Evolutionary conservation across 2,113 vertebrate genomes (phyloP).

Genomic region (Sturnira hondurensis): DNA sequence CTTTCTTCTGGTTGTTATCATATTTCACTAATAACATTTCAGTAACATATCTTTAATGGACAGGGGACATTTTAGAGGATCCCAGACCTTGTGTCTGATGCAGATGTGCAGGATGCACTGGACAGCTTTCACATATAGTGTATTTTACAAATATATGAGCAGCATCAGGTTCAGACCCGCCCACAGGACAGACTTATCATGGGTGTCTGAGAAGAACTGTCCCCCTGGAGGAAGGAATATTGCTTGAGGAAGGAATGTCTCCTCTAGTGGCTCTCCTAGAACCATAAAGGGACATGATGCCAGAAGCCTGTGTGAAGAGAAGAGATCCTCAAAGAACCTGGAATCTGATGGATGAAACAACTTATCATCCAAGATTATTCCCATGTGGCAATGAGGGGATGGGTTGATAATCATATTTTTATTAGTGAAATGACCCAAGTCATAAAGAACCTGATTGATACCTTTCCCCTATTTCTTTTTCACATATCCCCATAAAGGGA

Average conservation of each 20-base stretch:
- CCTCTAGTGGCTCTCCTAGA: not conserved
- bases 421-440: not conserved
- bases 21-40: constrained; percentile 14
- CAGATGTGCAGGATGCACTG: not conserved
- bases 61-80: not conserved
- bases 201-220: not conserved
- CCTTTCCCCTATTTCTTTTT: not conserved
- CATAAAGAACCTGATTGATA: not conserved
- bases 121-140: not conserved
- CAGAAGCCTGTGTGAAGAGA: not conserved
- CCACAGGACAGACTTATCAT: not conserved
- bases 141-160: not conserved
- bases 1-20: not conserved
- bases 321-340: not conserved
- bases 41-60: not conserved
- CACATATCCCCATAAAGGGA: not conserved
- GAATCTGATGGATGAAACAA: not conserved
- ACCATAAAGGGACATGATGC: not conserved
- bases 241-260: not conserved
- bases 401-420: not conserved
- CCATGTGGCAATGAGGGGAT: not conserved
- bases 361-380: not conserved
- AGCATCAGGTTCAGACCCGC: not conserved
- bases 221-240: not conserved
- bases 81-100: not conserved